phyloP scores from a whole-genome alignment of 2,797 vertebrate species.

The Orestias chungarensis region DNA sequence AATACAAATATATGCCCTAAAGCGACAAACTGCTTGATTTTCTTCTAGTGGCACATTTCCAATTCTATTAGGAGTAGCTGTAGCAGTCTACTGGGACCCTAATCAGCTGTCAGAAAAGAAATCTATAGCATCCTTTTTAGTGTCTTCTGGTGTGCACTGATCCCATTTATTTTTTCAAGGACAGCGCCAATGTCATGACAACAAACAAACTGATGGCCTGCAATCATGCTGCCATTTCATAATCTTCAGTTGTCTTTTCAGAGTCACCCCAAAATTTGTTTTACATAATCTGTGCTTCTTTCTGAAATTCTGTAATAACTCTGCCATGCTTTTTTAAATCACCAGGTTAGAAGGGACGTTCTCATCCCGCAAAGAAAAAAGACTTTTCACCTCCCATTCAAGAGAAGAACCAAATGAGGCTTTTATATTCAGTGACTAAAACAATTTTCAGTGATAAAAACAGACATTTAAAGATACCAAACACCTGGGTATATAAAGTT shows the following conservation, averaged over 20 bases:
- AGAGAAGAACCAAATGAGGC: constrained; percentile 13
- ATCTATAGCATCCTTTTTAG: constrained; percentile 30
- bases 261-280: constrained; percentile 37
- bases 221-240: constrained; percentile 38
- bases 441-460: neutral
- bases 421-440: constrained; percentile 3
- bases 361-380: constrained; percentile 32
- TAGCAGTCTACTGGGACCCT: neutral
- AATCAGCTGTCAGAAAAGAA: constrained; percentile 36
- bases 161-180: constrained; percentile 53
- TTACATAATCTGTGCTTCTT: constrained; percentile 33
- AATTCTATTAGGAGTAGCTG: constrained; percentile 23
- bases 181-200: constrained; percentile 32
- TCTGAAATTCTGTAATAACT: constrained; percentile 32
- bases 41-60: constrained; percentile 4
- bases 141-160: constrained; percentile 15
- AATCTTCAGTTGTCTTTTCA: constrained; percentile 47
- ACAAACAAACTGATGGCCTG: constrained; percentile 32
- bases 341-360: constrained; percentile 29
- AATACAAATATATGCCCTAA: neutral
- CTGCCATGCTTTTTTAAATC: constrained; percentile 52
- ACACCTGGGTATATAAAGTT: too few relatives aligned
- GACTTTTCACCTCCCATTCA: constrained; percentile 31
- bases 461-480: neutral
- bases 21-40: neutral